These are phyloP conservation scores for Cyclophora albipunctata DNA, from an alignment of 2,888 invertebrate genomes.

Conservation along the genomic window DNA sequence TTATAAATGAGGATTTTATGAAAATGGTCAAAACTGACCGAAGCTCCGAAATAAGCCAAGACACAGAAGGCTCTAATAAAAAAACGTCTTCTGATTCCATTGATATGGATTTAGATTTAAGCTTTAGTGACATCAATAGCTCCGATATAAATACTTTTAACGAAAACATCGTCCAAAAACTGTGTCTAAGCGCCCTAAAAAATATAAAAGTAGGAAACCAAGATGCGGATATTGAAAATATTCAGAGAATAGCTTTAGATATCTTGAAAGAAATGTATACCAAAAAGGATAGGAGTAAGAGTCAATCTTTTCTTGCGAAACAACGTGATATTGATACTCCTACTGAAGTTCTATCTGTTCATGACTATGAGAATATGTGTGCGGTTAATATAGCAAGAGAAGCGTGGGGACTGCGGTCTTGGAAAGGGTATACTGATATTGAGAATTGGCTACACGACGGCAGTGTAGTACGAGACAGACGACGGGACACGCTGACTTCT, in stretches of 20 bases:
- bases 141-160: conserved; percentile 72
- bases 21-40: conserved; percentile 57
- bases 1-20: conserved; percentile 48
- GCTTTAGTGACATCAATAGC: conserved; percentile 73
- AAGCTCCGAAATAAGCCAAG: conserved; percentile 62
- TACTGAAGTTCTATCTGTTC: conserved; percentile 76
- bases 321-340: conserved; percentile 69
- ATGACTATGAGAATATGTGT: conserved; percentile 80
- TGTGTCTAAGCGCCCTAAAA: conserved; percentile 69
- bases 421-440: conserved; percentile 79
- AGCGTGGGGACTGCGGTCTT: conserved; percentile 78
- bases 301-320: conserved; percentile 49
- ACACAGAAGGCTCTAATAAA: conserved; percentile 65
- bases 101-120: conserved; percentile 71
- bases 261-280: conserved; percentile 72
- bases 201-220: conserved; percentile 73
- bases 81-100: conserved; percentile 72
- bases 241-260: conserved; percentile 70
- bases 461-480: conserved; percentile 75
- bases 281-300: conserved; percentile 64
- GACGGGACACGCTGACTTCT: conserved; percentile 74
- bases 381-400: conserved; percentile 79
- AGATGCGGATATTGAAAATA: conserved; percentile 72
- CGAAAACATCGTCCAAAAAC: conserved; percentile 71
- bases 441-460: conserved; percentile 79